These are phyloP conservation scores for Cryptocephalus moraei DNA, from an alignment of 2,888 invertebrate genomes.

Conservation along the genomic window DNA sequence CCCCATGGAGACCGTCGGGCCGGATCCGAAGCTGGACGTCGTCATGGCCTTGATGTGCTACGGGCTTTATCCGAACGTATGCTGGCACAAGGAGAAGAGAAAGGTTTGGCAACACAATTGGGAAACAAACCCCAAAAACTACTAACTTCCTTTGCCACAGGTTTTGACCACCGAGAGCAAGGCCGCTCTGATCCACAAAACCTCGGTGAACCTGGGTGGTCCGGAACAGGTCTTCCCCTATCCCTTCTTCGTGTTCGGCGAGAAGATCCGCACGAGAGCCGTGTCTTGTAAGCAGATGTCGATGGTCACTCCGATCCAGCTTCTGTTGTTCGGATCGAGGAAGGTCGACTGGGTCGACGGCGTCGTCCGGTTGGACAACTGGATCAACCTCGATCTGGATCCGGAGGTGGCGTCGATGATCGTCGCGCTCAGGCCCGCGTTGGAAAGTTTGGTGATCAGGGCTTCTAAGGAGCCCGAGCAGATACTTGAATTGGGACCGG, in stretches of 20 bases:
- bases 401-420: constrained; percentile 69
- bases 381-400: constrained; percentile 86
- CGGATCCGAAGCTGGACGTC: constrained; percentile 72
- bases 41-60: constrained; percentile 77
- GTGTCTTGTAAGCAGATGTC: constrained; percentile 92
- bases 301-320: constrained; percentile 89
- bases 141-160: constrained; percentile 29
- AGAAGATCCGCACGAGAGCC: constrained; percentile 92
- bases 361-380: constrained; percentile 78
- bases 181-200: constrained; percentile 90
- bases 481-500: constrained; percentile 52
- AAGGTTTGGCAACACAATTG: constrained; percentile 46
- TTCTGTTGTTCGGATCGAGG: constrained; percentile 85
- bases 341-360: constrained; percentile 73
- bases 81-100: constrained; percentile 88
- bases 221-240: constrained; percentile 76
- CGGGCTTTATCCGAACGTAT: constrained; percentile 95
- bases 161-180: constrained; percentile 93
- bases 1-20: constrained; percentile 63
- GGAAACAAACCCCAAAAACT: background rate
- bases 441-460: constrained; percentile 75
- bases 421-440: constrained; percentile 75
- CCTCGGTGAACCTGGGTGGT: constrained; percentile 89
- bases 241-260: constrained; percentile 95
- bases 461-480: constrained; percentile 73